Percentiles rank a stretch among this genome's conserved stretches.
These are phyloP conservation scores for Podargus strigoides DNA, from an alignment of 2,797 vertebrate genomes.

Conservation along the genomic window DNA sequence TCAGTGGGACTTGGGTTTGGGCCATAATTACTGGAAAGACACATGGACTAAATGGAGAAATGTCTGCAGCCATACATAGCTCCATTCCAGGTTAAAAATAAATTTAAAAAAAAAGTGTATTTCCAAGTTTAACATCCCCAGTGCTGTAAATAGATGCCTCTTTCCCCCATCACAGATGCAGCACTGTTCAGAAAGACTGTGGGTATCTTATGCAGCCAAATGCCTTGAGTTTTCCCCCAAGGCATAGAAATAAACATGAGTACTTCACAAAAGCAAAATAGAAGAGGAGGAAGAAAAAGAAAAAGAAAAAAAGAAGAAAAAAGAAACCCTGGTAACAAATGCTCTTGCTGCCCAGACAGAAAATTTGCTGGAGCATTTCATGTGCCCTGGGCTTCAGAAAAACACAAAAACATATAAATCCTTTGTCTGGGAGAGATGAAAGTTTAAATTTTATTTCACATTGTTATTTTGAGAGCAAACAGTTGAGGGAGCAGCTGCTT, in stretches of 20 bases:
- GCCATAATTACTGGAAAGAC: conserved; percentile 54
- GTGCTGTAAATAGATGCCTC: background rate
- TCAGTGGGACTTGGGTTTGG: background rate
- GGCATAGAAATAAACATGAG: conserved; percentile 4
- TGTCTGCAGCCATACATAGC: background rate
- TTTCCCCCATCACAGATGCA: background rate
- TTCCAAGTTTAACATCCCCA: conserved; percentile 6
- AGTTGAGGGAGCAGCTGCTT: background rate
- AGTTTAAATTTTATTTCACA: background rate
- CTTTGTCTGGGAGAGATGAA: background rate
- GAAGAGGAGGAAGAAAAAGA: background rate
- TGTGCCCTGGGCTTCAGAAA: background rate
- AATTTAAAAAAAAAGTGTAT: background rate
- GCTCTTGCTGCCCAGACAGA: background rate
- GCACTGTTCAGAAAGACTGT: background rate
- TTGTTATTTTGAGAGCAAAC: background rate
- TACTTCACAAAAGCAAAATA: background rate
- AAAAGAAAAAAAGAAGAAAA: background rate
- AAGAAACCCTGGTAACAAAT: background rate
- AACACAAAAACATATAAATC: background rate
- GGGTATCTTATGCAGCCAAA: background rate
- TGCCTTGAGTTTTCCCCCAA: background rate
- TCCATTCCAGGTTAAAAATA: conserved; percentile 43
- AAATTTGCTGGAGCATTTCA: background rate
- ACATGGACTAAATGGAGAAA: background rate